Evolutionary conservation across 2,113 vertebrate genomes (phyloP), one percentile per base, ranked within the genome.

Genomic region (Lophotis ruficrista): DNA sequence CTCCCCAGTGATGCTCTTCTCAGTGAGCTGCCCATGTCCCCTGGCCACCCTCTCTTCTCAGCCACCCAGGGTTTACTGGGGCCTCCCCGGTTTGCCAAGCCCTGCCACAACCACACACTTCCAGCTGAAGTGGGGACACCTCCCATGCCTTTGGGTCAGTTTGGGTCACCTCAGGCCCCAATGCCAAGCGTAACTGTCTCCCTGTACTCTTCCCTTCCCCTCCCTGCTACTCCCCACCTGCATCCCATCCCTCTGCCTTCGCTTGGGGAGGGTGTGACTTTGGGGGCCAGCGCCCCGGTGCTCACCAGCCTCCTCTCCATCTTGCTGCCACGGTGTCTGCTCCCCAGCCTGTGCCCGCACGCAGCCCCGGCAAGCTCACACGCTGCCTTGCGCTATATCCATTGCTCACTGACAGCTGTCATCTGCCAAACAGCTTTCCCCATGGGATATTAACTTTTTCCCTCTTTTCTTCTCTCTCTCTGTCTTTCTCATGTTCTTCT

Each of bases 391-490:
- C 66, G 30, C 83, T 91, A 64, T 43, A 14, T 88, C 92, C 96
- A 95, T 95, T 75, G 86, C 92, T 96, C 91, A 87, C 94, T 72
- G 90, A 79, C 53, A 33, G 48, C 76, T 57, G 11, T 69, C 89
- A 90, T 83, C 87, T 86, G 77, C 94, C 77, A 70, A 96, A 93
- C 65, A 70, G 90, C 76, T 93, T 92, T 90, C 30, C 58, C 93
- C 54, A 43, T 56, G 31, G n/a, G n/a, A 87, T 87, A 93, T 94
- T 98, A 98, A 98, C 97, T 66, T 48, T 92, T 82, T 95, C 90
- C 91, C 92, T 94, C 94, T 97, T 97, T 95, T 98, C 72, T 97
- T 96, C 87, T 97, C 91, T 97, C 77, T 96, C 88, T 37, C 53
- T 82, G 35, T 93, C 61, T 75, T 87, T 97, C 79, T 96, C 69